Evolutionary conservation across 2,113 vertebrate genomes (phyloP), one percentile per base, ranked within the genome.

Genomic region (Psephotus haematonotus): DNA sequence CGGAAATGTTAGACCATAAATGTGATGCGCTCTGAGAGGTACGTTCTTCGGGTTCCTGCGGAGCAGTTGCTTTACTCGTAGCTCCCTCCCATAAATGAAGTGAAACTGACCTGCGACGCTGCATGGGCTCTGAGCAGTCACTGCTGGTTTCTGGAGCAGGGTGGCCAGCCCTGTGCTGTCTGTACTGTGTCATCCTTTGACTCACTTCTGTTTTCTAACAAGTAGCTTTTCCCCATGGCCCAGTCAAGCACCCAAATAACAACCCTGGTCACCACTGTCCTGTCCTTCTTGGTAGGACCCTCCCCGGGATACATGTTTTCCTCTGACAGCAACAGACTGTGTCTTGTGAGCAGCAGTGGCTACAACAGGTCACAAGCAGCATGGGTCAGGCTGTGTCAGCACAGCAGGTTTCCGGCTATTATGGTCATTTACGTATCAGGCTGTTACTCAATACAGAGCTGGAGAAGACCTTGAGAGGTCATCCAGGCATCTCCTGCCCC

Each of bases 401-500:
- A 59, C 68, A 19, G 88, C 90, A 82, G 88, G 17, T 76, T 93
- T 89, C 86, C 80, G 44, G 86, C 88, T 62, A 8, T 86, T 92
- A 28, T 62, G 72, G 43, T 29, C 90, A 57, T 87, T 94, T 77
- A 28, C 3, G 14, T 92, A 28, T 60, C 82, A 37, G 71, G 14
- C 55, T 1, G 1, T 75, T 67, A 7, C 14, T 90, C 71, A 11
- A 0, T 27, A 11, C 84, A 20, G 88, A 65, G 75, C 67, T 72
- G 94, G 82, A 94, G 84, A 64, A 91, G 96, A 95, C 96, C 91
- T 95, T 95, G 86, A 83, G 88, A 87, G 91, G 95, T 95, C 86
- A 13, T 44, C 60, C 74, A 55, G 44, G 33, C 86, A 64, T 84
- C 91, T 80, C 89, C 91, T 82, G 91, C 27, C 69, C 44, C 77